Percentiles rank a stretch among this genome's conserved stretches.
Conservation (phyloP, 1,140 invertebrate genomes). For the Drosophila leontia region DNA sequence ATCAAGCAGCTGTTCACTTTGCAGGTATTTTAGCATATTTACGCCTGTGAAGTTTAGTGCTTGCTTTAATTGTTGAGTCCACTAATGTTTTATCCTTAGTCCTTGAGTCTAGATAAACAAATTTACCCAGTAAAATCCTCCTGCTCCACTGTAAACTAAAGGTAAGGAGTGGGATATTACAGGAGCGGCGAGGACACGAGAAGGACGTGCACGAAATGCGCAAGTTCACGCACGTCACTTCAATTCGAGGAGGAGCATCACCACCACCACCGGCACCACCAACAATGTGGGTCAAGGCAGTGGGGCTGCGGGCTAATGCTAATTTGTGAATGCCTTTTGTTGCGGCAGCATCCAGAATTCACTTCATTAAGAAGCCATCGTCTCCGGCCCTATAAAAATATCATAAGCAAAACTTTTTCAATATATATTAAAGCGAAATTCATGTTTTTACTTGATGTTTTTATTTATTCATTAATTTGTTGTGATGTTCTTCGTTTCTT, state of each 20-base stretch:
- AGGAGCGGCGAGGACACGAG: constrained; percentile 46
- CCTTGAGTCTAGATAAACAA: background rate
- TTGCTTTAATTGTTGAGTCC: background rate
- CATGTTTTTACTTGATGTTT: constrained; percentile 48
- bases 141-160: constrained; percentile 6
- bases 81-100: background rate
- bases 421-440: constrained; percentile 64
- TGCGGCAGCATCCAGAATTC: constrained; percentile 40
- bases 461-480: constrained; percentile 39
- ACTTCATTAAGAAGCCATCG: constrained; percentile 60
- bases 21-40: background rate
- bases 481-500: constrained; percentile 11
- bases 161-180: constrained; percentile 12
- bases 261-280: constrained; percentile 1
- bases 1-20: background rate
- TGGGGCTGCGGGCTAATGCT: constrained; percentile 50
- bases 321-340: constrained; percentile 67
- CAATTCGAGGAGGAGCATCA: constrained; percentile 25
- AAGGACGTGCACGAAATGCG: constrained; percentile 74
- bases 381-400: constrained; percentile 34
- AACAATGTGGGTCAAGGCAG: constrained; percentile 44
- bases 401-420: constrained; percentile 68
- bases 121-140: background rate
- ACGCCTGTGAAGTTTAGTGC: background rate
- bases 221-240: constrained; percentile 73